Conservation (phyloP, 2,888 invertebrate species). For the Drosophila melanosoma region DNA sequence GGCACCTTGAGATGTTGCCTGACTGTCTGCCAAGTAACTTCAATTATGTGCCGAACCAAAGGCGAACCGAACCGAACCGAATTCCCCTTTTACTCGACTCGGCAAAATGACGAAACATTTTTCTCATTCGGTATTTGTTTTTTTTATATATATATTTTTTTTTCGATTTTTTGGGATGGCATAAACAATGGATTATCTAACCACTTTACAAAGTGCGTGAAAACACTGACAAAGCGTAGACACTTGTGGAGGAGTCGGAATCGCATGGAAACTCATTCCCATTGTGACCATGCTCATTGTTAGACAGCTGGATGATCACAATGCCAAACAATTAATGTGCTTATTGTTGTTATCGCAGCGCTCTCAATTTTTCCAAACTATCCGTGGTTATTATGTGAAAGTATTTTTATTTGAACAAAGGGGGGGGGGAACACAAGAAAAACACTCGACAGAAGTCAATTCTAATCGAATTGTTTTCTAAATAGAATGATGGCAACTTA, state of each 20-base stretch:
- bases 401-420: conserved; percentile 44
- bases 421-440: conserved; percentile 8
- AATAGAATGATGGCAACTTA: conserved; percentile 58
- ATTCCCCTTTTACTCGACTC: conserved; percentile 25
- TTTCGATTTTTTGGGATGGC: conserved; percentile 26
- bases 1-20: conserved; percentile 36
- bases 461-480: conserved; percentile 82
- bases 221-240: conserved; percentile 61
- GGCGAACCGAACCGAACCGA: conserved; percentile 57
- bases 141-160: background rate
- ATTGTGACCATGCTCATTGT: conserved; percentile 60
- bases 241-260: conserved; percentile 71
- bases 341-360: conserved; percentile 65
- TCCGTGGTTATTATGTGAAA: conserved; percentile 62
- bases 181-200: conserved; percentile 82
- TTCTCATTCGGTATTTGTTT: conserved; percentile 46
- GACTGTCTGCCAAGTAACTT: conserved; percentile 51
- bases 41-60: conserved; percentile 51
- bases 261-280: conserved; percentile 51
- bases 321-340: conserved; percentile 79
- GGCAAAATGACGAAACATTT: conserved; percentile 75
- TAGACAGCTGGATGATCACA: conserved; percentile 60
- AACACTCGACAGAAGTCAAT: conserved; percentile 83
- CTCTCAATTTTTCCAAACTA: conserved; percentile 44
- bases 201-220: conserved; percentile 78